These are phyloP conservation scores for Danio aesculapii DNA, from an alignment of 2,797 vertebrate genomes.

Conservation along the genomic window DNA sequence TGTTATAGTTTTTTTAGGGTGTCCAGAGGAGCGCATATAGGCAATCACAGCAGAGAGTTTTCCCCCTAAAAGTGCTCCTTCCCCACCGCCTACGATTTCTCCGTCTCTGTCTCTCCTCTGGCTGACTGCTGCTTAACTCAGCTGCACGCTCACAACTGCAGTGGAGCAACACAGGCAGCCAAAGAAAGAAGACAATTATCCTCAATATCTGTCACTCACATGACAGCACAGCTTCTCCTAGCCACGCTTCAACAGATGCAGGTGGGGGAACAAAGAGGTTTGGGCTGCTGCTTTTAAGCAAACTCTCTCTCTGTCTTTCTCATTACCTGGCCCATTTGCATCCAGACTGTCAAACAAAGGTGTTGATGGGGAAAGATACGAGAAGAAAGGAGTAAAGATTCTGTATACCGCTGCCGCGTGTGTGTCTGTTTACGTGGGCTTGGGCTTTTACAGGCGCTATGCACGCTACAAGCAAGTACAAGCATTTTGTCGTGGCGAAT, in stretches of 20 bases:
- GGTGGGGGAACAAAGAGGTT: conserved; percentile 63
- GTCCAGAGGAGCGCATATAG: conserved; percentile 39
- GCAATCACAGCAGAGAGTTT: conserved; percentile 46
- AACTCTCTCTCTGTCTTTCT: conserved; percentile 54
- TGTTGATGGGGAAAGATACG: conserved; percentile 54
- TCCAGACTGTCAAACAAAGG: conserved; percentile 60
- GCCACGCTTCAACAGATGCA: conserved; percentile 62
- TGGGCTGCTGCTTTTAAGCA: conserved; percentile 59
- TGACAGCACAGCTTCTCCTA: conserved; percentile 60
- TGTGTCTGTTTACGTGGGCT: conserved; percentile 34
- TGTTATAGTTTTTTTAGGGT: conserved; percentile 3
- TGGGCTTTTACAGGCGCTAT: neutral
- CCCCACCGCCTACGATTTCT: conserved; percentile 23
- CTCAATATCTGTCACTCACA: conserved; percentile 66
- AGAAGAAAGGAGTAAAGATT: conserved; percentile 47
- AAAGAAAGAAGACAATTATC: conserved; percentile 64
- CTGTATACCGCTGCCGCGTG: conserved; percentile 36
- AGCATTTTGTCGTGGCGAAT: conserved; percentile 18
- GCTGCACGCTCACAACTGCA: conserved; percentile 57
- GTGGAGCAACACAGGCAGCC: conserved; percentile 57
- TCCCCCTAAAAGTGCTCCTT: conserved; percentile 47
- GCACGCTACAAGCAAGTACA: conserved; percentile 20
- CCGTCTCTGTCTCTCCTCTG: conserved; percentile 46
- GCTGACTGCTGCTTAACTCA: conserved; percentile 62
- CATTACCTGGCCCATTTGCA: conserved; percentile 64